Evolutionary conservation across 2,797 vertebrate genomes (phyloP).

Genomic region (Spea hammondii): DNA sequence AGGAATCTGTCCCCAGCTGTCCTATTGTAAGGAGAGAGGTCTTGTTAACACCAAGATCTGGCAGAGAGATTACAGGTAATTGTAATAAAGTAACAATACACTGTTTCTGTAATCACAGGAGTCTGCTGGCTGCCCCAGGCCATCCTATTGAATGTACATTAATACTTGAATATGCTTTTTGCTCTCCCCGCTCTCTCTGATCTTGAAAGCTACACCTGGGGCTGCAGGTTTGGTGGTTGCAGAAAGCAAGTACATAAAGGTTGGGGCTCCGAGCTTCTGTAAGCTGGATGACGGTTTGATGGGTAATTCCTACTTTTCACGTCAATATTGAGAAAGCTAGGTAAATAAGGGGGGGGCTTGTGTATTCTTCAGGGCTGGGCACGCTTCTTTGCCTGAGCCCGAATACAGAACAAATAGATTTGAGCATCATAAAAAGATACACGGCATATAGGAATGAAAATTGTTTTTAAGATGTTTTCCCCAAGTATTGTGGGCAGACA

Average conservation of each 20-base stretch:
- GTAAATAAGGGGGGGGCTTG: constrained; percentile 5
- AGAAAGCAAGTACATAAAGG: constrained; percentile 34
- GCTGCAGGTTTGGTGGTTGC: constrained; percentile 32
- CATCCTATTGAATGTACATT: constrained; percentile 54
- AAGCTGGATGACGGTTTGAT: neutral
- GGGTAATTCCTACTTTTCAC: neutral
- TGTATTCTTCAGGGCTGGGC: constrained; percentile 1
- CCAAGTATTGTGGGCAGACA: no score
- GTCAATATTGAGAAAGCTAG: constrained; percentile 13
- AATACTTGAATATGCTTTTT: constrained; percentile 27
- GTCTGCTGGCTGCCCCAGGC: constrained; percentile 53
- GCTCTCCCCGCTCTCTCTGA: constrained; percentile 52
- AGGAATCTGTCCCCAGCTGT: constrained; percentile 59
- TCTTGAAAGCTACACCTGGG: constrained; percentile 49
- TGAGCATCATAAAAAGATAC: neutral
- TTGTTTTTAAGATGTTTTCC: no score
- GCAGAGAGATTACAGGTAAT: constrained; percentile 58
- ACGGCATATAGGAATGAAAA: no score
- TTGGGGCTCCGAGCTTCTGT: neutral
- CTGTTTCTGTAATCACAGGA: constrained; percentile 59
- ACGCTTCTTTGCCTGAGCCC: constrained; percentile 5
- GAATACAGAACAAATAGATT: neutral
- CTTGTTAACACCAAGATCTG: constrained; percentile 59
- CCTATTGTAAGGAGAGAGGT: constrained; percentile 55
- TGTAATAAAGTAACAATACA: constrained; percentile 61